A percentile compares a stretch with the other conserved stretches of the same genome.
Conservation (phyloP, 2,797 vertebrate species). For the Gallinago nigripennis region DNA sequence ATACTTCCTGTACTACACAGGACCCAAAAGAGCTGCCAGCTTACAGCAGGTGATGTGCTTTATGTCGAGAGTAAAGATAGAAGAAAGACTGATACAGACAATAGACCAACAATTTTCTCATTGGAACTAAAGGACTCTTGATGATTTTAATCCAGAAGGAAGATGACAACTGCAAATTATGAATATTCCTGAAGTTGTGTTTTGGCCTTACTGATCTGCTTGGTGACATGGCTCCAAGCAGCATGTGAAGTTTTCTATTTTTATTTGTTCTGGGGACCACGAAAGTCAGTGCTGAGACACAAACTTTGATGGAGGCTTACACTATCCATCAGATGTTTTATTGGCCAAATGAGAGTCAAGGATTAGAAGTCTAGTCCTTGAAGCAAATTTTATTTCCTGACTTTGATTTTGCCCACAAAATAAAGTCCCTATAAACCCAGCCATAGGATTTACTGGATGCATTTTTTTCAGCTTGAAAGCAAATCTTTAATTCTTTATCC, state of each 20-base stretch:
- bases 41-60: not conserved
- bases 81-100: not conserved
- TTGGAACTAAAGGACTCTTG: not conserved
- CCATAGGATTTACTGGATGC: not conserved
- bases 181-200: not conserved
- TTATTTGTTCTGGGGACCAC: not conserved
- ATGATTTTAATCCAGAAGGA: not conserved
- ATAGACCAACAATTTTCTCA: not conserved
- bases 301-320: slow-evolving; percentile 4
- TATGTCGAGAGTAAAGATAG: not conserved
- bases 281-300: not conserved
- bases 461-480: slow-evolving; percentile 34
- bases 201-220: not conserved
- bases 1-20: not conserved
- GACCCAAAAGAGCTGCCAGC: not conserved
- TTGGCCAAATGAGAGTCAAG: slow-evolving; percentile 32
- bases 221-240: not conserved
- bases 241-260: not conserved
- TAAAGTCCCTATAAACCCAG: slow-evolving; percentile 32
- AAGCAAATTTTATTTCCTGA: slow-evolving; percentile 62
- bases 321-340: slow-evolving; percentile 15
- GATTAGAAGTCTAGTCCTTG: slow-evolving; percentile 52
- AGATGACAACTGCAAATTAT: not conserved
- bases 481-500: slow-evolving; percentile 6
- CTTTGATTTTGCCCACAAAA: slow-evolving; percentile 54